Conservation (phyloP, 2,888 invertebrate species). For the Lutraria lutraria region DNA sequence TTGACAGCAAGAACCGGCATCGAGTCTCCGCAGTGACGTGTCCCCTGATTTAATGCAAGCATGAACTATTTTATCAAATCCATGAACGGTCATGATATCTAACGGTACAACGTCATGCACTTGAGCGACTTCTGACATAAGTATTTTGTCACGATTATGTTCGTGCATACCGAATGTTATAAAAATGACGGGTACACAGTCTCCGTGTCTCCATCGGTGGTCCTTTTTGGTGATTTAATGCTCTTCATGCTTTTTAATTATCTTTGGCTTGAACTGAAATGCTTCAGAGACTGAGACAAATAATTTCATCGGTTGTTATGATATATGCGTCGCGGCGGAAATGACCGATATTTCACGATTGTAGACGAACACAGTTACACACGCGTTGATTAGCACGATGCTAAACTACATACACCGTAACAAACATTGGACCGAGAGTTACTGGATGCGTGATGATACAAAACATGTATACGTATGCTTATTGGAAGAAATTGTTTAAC, state of each 20-base stretch:
- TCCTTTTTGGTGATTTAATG: background rate
- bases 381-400: no score
- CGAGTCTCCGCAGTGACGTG: background rate
- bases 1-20: background rate
- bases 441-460: no score
- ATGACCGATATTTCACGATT: no score
- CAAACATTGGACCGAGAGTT: no score
- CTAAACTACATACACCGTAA: no score
- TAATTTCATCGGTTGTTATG: no score
- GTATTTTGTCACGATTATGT: slow-evolving; percentile 18
- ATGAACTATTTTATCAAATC: background rate
- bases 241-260: background rate
- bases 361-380: no score
- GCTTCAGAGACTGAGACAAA: background rate
- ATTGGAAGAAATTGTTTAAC: no score
- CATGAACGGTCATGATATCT: background rate
- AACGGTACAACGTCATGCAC: background rate
- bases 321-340: no score
- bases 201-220: slow-evolving; percentile 13
- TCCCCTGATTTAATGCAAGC: background rate
- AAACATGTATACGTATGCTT: no score
- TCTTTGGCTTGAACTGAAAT: background rate
- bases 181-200: slow-evolving; percentile 4
- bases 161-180: background rate
- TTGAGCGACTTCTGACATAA: background rate